Conservation (phyloP, 2,888 invertebrate genomes). For the Eudemis profundana region DNA sequence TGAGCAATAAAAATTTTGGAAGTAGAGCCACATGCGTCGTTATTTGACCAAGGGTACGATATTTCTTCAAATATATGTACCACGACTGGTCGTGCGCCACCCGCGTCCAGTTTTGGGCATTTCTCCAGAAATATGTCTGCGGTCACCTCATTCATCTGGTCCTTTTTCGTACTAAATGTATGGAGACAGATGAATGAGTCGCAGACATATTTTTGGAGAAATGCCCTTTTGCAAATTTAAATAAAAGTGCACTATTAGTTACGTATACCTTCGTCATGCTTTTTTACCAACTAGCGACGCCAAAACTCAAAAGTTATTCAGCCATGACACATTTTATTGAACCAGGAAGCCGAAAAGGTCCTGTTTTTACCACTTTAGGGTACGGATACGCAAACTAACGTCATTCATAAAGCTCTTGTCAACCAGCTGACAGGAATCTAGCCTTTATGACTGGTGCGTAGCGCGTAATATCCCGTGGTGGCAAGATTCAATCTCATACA, state of each 20-base stretch:
- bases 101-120: too few species aligned
- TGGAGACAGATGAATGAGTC: too few species aligned
- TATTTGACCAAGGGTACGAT: too few species aligned
- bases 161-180: too few species aligned
- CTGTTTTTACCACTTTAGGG: constrained; percentile 39
- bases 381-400: constrained; percentile 50
- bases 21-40: too few species aligned
- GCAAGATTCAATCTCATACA: constrained; percentile 73
- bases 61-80: too few species aligned
- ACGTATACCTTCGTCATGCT: background rate
- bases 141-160: too few species aligned
- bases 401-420: constrained; percentile 53
- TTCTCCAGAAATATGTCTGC: too few species aligned
- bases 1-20: too few species aligned
- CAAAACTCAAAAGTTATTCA: constrained; percentile 9
- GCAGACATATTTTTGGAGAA: too few species aligned
- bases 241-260: background rate
- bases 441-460: constrained; percentile 49
- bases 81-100: too few species aligned
- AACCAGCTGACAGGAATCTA: constrained; percentile 43
- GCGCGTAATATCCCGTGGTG: constrained; percentile 66
- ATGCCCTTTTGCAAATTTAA: background rate
- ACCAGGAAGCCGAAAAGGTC: constrained; percentile 29
- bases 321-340: constrained; percentile 28
- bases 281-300: background rate